phyloP scores from a whole-genome alignment of 2,113 vertebrate species.

The Onychostoma macrolepis region DNA sequence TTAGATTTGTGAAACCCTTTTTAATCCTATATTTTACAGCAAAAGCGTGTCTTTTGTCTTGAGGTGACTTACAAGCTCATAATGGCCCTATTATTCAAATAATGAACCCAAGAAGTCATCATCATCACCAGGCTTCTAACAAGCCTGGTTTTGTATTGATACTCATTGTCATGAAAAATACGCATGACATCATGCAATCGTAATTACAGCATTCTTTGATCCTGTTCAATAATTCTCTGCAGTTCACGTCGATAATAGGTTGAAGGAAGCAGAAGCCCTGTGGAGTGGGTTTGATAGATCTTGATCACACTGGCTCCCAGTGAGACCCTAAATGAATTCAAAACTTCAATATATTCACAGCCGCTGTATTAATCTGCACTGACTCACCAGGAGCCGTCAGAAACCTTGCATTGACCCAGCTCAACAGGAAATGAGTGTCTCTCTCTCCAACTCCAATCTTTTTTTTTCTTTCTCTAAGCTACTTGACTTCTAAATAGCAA shows the following conservation, averaged over 20 bases:
- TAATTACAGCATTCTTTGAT: constrained; percentile 56
- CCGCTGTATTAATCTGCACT: constrained; percentile 42
- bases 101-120: constrained; percentile 9
- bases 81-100: constrained; percentile 12
- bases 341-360: constrained; percentile 44
- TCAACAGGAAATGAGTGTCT: constrained; percentile 51
- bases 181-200: constrained; percentile 26
- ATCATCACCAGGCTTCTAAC: constrained; percentile 16
- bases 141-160: constrained; percentile 20
- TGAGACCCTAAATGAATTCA: constrained; percentile 35
- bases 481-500: constrained; percentile 32
- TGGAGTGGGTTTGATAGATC: constrained; percentile 33
- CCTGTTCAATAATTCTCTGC: constrained; percentile 60
- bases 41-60: not conserved
- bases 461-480: constrained; percentile 1
- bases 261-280: constrained; percentile 32
- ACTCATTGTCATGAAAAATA: constrained; percentile 48
- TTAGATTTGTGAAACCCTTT: constrained; percentile 31
- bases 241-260: constrained; percentile 26
- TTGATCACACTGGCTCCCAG: constrained; percentile 42
- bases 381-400: constrained; percentile 42
- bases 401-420: constrained; percentile 24
- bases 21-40: constrained; percentile 27
- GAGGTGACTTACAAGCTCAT: constrained; percentile 9
- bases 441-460: constrained; percentile 13